Evolutionary conservation across 2,113 vertebrate genomes (phyloP).

Genomic region (Caranx melampygus): DNA sequence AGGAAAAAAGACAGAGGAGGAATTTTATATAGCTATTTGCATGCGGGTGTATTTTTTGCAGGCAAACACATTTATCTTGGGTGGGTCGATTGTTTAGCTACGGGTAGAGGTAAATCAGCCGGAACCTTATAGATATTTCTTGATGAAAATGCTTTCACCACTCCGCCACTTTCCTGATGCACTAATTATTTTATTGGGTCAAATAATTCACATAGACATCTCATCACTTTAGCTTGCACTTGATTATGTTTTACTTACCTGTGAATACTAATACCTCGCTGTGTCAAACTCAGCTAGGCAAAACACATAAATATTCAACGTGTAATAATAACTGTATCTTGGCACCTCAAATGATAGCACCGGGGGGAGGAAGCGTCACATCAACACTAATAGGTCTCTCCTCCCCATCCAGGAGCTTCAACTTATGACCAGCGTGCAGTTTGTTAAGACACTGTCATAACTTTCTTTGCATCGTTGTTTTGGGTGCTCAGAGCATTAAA

Average conservation of each 20-base stretch:
- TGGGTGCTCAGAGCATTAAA: not conserved
- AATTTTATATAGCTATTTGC: slow-evolving; percentile 77
- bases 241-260: slow-evolving; percentile 65
- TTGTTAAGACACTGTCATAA: slow-evolving; percentile 5
- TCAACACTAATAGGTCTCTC: slow-evolving; percentile 31
- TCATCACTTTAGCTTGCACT: slow-evolving; percentile 64
- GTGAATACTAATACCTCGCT: slow-evolving; percentile 54
- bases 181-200: slow-evolving; percentile 82
- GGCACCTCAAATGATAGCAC: slow-evolving; percentile 26
- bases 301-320: slow-evolving; percentile 59
- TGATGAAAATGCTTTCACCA: slow-evolving; percentile 81
- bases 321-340: slow-evolving; percentile 45
- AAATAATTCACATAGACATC: slow-evolving; percentile 76
- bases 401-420: slow-evolving; percentile 20
- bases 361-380: not conserved
- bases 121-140: slow-evolving; percentile 67
- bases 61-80: slow-evolving; percentile 77
- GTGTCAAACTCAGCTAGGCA: slow-evolving; percentile 42
- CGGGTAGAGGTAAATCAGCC: slow-evolving; percentile 73
- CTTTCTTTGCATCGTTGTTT: slow-evolving; percentile 1
- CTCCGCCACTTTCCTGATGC: slow-evolving; percentile 56
- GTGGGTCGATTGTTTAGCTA: slow-evolving; percentile 72
- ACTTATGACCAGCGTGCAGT: not conserved
- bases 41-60: slow-evolving; percentile 69
- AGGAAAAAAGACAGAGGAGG: slow-evolving; percentile 65